These are phyloP conservation scores for Charadrius vociferus DNA, from an alignment of 2,113 vertebrate species.

Conservation along the genomic window DNA sequence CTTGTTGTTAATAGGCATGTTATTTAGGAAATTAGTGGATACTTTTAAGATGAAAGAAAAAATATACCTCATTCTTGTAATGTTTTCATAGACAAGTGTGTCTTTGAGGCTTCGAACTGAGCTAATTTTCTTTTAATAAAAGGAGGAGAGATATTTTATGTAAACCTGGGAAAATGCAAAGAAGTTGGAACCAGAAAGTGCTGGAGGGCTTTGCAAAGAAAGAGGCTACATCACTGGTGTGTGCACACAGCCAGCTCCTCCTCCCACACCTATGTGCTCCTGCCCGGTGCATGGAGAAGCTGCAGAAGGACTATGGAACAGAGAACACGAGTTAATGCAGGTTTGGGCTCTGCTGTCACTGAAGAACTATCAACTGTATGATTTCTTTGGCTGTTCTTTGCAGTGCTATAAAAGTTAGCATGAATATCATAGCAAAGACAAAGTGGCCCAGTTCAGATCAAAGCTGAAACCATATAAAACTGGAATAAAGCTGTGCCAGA, in stretches of 20 bases:
- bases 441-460: neutral
- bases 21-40: neutral
- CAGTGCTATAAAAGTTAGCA: neutral
- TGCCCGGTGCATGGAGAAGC: rapidly evolving
- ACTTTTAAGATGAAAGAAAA: neutral
- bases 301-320: neutral
- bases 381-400: neutral
- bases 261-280: neutral
- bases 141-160: neutral
- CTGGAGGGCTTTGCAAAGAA: neutral
- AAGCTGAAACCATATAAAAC: neutral
- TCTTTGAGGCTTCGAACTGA: neutral
- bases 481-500: neutral
- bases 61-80: neutral
- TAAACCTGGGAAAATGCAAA: neutral
- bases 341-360: neutral
- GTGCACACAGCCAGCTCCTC: neutral
- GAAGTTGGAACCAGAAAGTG: neutral
- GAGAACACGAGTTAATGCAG: neutral
- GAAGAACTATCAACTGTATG: neutral
- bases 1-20: neutral
- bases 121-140: neutral
- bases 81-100: neutral
- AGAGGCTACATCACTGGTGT: rapidly evolving
- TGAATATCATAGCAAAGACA: neutral